These are phyloP conservation scores for Synanthedon tipuliformis DNA, from an alignment of 2,888 invertebrate species.

Conservation along the genomic window DNA sequence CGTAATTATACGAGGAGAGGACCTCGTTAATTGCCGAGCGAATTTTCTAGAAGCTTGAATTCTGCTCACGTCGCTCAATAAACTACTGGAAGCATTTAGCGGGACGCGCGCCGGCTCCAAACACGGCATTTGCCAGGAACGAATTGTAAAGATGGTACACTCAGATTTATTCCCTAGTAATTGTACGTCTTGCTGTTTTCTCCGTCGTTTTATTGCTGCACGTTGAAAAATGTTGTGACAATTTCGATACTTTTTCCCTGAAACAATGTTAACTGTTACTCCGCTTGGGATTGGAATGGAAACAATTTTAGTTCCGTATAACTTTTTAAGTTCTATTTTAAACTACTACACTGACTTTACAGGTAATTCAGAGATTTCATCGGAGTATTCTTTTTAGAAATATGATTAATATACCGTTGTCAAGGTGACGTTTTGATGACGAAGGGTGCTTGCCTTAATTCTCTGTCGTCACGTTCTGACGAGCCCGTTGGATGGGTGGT, in stretches of 20 bases:
- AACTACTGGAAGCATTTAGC: slow-evolving; percentile 50
- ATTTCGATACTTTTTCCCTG: neutral
- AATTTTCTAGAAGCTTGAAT: slow-evolving; percentile 38
- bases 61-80: slow-evolving; percentile 53
- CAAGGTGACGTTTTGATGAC: too few relatives aligned
- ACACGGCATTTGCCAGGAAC: slow-evolving; percentile 23
- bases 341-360: too few relatives aligned
- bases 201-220: slow-evolving; percentile 1
- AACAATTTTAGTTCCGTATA: too few relatives aligned
- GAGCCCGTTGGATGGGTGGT: too few relatives aligned
- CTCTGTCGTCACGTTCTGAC: too few relatives aligned
- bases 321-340: too few relatives aligned
- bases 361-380: too few relatives aligned
- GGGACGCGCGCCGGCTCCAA: slow-evolving; percentile 41
- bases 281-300: too few relatives aligned
- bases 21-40: slow-evolving; percentile 7
- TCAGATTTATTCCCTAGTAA: slow-evolving; percentile 28
- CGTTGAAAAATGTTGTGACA: neutral
- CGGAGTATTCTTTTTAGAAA: too few relatives aligned
- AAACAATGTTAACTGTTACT: neutral
- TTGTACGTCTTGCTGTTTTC: slow-evolving; percentile 13
- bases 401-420: too few relatives aligned
- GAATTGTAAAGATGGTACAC: slow-evolving; percentile 23
- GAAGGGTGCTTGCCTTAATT: too few relatives aligned
- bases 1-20: slow-evolving; percentile 1